Evolutionary conservation across 1,140 invertebrate genomes (phyloP), one percentile per base, ranked within the genome.

Genomic region (Drosophila guanche): DNA sequence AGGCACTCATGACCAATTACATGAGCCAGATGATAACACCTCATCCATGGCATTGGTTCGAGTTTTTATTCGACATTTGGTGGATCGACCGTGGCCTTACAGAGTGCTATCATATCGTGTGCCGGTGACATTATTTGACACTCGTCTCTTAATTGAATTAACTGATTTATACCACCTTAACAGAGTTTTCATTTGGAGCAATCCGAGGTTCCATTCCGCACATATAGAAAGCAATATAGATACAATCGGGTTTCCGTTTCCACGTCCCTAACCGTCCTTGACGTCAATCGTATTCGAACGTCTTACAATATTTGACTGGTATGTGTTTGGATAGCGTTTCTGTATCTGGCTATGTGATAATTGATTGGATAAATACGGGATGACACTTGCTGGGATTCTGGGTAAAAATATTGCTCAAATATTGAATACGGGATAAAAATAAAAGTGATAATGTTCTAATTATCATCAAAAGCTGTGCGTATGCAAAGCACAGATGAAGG

Each of bases 111-210:
- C 48, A 42, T 16, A 16, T 52, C 14, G 48, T 48, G 56, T 59
- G 61, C 58, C 58, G 65, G 65, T 65, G 50, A 56, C 54, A 77
- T 66, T 78, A 65, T 86, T 86, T 86, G 61, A 88, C 83, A 88
- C 83, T 58, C 37, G 69, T 65, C 72, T 79, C 76, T 76, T 83
- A 88, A 88, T 88, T 88, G 52, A 88, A 83, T 88, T 76, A 88
- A 79, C 83, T 79, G 83, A 83, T 70, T 88, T 79, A 73, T 83
- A 73, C 83, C 78, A 88, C 83, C 83, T 83, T 61, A 53, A 76
- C 76, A 86, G 71, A 70, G 78, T 88, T 78, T 83, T 48, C 55
- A 55, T 52, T 73, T 74, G 50, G 25, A 41, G 33, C 50, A 22
- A 43, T 22, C 12, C 12, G 53, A 54, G 51, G 40, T 46, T 33